Conservation (phyloP, 2,113 vertebrate species). For the Benitochromis conjunctus region DNA sequence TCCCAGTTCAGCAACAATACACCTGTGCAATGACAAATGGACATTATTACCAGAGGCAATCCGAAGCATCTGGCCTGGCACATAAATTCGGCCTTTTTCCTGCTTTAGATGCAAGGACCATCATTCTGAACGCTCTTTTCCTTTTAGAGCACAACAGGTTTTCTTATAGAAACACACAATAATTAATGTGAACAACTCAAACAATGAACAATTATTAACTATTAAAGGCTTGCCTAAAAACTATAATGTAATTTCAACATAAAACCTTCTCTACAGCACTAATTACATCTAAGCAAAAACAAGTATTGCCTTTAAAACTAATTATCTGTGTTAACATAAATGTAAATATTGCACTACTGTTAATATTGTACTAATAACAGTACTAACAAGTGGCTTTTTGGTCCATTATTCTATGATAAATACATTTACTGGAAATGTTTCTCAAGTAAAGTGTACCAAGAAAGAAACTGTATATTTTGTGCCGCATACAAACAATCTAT, state of each 20-base stretch:
- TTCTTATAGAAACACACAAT: not conserved
- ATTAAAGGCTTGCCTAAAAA: not conserved
- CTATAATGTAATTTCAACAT: not conserved
- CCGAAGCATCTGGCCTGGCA: not conserved
- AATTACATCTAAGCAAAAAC: not conserved
- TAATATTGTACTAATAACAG: not conserved
- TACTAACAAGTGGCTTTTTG: fast-evolving
- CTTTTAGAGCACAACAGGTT: not conserved
- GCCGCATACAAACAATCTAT: not conserved
- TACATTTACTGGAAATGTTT: not conserved
- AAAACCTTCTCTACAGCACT: not conserved
- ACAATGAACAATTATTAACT: not conserved
- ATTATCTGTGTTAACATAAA: not conserved
- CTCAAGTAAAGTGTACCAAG: not conserved
- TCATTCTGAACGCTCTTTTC: not conserved
- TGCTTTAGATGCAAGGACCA: not conserved
- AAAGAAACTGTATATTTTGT: not conserved
- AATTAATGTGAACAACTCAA: not conserved
- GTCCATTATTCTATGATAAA: not conserved
- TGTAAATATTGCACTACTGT: not conserved
- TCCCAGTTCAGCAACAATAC: not conserved
- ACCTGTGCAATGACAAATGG: not conserved
- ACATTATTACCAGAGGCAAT: not conserved
- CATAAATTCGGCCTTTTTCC: not conserved
- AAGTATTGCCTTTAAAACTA: not conserved